phyloP scores from a whole-genome alignment of 2,888 invertebrate genomes.

The Pseudoips prasinana region DNA sequence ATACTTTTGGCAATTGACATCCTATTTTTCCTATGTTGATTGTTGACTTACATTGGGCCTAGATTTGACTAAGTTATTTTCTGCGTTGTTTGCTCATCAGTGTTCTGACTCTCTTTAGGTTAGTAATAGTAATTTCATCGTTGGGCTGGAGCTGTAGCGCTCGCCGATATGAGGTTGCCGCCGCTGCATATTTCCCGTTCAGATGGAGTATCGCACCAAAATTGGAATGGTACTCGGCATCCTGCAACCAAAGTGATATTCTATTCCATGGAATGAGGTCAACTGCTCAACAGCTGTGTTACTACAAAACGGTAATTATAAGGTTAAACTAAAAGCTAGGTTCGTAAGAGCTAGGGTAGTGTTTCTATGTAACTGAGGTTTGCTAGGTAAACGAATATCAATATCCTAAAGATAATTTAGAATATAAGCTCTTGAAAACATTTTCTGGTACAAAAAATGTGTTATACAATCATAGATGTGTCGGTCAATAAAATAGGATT shows the following conservation, averaged over 20 bases:
- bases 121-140: constrained; percentile 93
- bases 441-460: no score
- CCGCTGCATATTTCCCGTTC: constrained; percentile 94
- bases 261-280: constrained; percentile 8
- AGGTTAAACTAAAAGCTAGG: no score
- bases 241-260: constrained; percentile 72
- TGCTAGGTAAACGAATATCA: no score
- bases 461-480: no score
- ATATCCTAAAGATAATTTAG: no score
- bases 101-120: constrained; percentile 84
- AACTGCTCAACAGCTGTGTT: no score
- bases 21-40: constrained; percentile 42
- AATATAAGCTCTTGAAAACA: no score
- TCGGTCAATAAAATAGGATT: background rate
- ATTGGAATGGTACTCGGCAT: constrained; percentile 95
- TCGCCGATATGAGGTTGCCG: constrained; percentile 92
- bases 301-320: no score
- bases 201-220: constrained; percentile 97
- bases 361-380: no score
- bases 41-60: constrained; percentile 26
- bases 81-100: constrained; percentile 63
- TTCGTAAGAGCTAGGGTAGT: no score
- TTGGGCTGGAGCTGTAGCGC: constrained; percentile 94
- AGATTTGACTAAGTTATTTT: constrained; percentile 42
- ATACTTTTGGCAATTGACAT: constrained; percentile 74